phyloP scores from a whole-genome alignment of 2,113 vertebrate genomes.

The Manacus vitellinus region DNA sequence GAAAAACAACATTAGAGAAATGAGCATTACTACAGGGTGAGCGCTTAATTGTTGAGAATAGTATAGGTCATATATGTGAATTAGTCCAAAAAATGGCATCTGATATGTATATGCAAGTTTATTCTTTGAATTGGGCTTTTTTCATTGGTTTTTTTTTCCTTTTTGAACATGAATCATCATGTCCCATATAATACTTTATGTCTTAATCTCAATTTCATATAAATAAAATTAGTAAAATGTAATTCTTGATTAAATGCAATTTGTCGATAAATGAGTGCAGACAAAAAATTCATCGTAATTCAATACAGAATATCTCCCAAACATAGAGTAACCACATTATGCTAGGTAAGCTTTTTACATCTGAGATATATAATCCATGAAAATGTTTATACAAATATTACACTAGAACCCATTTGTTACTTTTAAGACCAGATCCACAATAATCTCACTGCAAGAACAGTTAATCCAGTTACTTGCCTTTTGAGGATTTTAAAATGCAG shows the following conservation, averaged over 20 bases:
- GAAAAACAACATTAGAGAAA: neutral
- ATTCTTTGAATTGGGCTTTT: neutral
- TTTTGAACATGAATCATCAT: neutral
- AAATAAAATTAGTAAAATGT: neutral
- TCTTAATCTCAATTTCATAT: neutral
- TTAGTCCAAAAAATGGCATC: neutral
- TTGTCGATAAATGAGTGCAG: neutral
- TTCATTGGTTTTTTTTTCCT: neutral
- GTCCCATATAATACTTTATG: neutral
- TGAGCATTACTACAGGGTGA: fast-evolving
- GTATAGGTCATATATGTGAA: neutral
- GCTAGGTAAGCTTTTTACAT: neutral
- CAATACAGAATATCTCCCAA: neutral
- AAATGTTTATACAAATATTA: neutral
- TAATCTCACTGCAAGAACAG: neutral
- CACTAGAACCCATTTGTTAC: neutral
- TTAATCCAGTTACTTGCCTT: conserved; percentile 21
- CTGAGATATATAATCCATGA: neutral
- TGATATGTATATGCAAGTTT: neutral
- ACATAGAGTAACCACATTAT: neutral
- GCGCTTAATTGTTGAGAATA: neutral
- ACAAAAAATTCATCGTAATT: neutral
- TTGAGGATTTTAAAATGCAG: conserved; percentile 22
- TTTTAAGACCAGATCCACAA: neutral
- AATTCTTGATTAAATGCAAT: neutral